Base-by-base conservation (phyloP, 2,113 vertebrate genomes). In the Atlantisia rogersi region DNA sequence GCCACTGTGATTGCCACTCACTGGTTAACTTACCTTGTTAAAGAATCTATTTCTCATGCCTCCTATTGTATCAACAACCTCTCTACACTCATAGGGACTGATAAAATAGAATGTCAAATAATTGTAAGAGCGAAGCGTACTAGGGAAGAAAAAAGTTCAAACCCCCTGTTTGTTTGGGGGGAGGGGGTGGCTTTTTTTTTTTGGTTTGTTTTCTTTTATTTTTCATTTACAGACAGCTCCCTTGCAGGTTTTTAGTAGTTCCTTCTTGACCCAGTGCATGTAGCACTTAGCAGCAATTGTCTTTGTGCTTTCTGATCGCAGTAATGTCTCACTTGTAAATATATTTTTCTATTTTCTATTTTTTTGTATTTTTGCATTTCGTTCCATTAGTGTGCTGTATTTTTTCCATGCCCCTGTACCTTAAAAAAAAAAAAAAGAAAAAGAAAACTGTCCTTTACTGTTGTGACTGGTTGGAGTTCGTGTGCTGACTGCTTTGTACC, bases 281-380 rank as follows among this genome's bases (percentile, higher is more conserved):
- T 98, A 98, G 96, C 82, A 98, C 35, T 35, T 98, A 98, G 98
- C 98, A 95, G 96, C 97, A 93, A 85, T 92, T 82, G 97, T 98
- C 98, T 97, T 92, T 96, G 98, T 98, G 98, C 97, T 97, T 97
- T 98, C 97, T 92, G 97, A 98, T 98, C 98, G 97, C 97, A 98
- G 98, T 98, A 95, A 98, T 98, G 98, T 98, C 98, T 98, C 96
- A 97, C 98, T 97, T 98, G 98, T 98, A 98, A 98, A 98, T 98
- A 98, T 98, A 98, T 98, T 98, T 98, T 98, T 98, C 98, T 98
- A 98, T 98, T 98, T 98, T 98, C 97, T 98, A 97, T 98, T 97
- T 98, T 98, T 97, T 97, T 97, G 92, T 98, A 97, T 98, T 98
- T 98, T 98, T 95, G 97, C 98, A 97, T 98, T 98, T 97, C 96